phyloP scores from a whole-genome alignment of 2,113 vertebrate species.

The Corynorhinus townsendii region DNA sequence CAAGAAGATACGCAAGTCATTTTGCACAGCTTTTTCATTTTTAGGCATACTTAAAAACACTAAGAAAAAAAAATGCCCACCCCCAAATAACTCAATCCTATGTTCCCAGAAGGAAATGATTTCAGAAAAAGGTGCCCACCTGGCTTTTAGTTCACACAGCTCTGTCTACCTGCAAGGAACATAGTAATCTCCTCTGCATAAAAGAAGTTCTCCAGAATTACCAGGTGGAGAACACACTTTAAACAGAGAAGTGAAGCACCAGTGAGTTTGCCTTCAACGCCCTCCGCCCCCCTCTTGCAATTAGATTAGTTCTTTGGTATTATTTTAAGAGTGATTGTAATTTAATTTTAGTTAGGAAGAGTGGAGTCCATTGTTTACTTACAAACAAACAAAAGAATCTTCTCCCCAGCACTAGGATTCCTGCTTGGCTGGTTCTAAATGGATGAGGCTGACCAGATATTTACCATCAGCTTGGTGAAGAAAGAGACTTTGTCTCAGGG shows the following conservation, averaged over 20 bases:
- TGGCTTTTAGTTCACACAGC: background rate
- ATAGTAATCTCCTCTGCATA: background rate
- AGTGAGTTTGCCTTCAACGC: background rate
- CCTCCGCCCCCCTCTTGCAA: background rate
- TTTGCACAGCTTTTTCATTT: background rate
- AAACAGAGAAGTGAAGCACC: background rate
- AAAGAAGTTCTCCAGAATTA: background rate
- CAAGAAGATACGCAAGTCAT: background rate
- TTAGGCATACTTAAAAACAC: background rate
- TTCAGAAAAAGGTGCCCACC: slow-evolving; percentile 15
- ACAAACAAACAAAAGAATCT: slow-evolving; percentile 73
- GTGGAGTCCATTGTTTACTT: slow-evolving; percentile 63
- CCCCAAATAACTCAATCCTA: background rate
- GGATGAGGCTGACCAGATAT: slow-evolving; percentile 70
- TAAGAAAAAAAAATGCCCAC: background rate
- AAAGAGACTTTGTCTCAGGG: slow-evolving; percentile 78
- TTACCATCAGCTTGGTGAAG: slow-evolving; percentile 76
- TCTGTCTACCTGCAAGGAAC: background rate
- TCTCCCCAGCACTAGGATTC: slow-evolving; percentile 40
- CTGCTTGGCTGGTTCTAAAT: slow-evolving; percentile 73
- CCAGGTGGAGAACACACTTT: background rate
- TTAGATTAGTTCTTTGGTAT: slow-evolving; percentile 54
- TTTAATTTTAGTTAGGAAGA: slow-evolving; percentile 72
- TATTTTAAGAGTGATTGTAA: slow-evolving; percentile 65
- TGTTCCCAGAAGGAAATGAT: background rate